A percentile compares a stretch with the other conserved stretches of the same genome.
phyloP scores from a whole-genome alignment of 2,888 invertebrate species.

The Dermolepida albohirtum region DNA sequence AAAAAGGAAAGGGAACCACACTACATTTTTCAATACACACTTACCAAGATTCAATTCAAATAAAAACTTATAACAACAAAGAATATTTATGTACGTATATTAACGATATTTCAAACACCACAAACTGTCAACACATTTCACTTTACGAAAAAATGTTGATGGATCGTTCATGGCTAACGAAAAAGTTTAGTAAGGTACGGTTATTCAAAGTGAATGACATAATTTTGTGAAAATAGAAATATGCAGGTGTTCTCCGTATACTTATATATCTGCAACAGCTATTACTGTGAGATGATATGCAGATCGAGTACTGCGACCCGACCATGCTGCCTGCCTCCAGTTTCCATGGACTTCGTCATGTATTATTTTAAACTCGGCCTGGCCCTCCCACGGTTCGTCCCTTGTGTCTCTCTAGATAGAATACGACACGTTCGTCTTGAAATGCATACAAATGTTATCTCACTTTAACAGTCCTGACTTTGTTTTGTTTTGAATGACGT shows the following conservation, averaged over 20 bases:
- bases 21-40: conserved; percentile 22
- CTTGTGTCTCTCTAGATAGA: conserved; percentile 25
- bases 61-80: conserved; percentile 5
- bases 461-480: conserved; percentile 14
- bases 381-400: conserved; percentile 38
- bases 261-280: conserved; percentile 31
- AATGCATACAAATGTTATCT: conserved; percentile 13
- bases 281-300: conserved; percentile 36
- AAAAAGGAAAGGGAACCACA: neutral
- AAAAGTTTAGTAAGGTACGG: conserved; percentile 1
- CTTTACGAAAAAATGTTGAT: conserved; percentile 8
- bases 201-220: conserved; percentile 14
- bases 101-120: conserved; percentile 6
- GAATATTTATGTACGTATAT: neutral
- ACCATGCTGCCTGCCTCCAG: conserved; percentile 21
- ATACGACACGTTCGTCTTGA: conserved; percentile 23
- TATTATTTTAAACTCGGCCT: conserved; percentile 38
- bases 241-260: conserved; percentile 31
- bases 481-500: conserved; percentile 29
- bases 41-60: conserved; percentile 29
- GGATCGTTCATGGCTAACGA: neutral
- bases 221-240: conserved; percentile 29
- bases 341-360: conserved; percentile 33
- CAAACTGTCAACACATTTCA: conserved; percentile 26
- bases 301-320: conserved; percentile 38